Conservation (phyloP, 2,888 invertebrate species). For the Tinea semifulvella region DNA sequence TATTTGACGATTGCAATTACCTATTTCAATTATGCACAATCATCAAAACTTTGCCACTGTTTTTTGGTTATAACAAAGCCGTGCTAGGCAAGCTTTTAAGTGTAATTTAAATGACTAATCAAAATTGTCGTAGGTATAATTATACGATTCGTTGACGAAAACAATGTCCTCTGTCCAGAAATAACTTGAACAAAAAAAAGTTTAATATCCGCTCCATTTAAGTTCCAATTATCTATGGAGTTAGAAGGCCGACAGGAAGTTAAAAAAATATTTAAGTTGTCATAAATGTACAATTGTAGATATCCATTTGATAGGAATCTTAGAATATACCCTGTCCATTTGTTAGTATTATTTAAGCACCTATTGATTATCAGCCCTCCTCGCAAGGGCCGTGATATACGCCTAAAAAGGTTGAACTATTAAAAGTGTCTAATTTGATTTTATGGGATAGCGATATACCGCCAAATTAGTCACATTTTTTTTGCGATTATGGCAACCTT, state of each 20-base stretch:
- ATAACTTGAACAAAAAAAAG: constrained; percentile 10
- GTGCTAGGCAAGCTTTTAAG: constrained; percentile 1
- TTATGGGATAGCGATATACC: no score
- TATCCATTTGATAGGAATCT: constrained; percentile 1
- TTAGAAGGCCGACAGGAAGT: constrained; percentile 11
- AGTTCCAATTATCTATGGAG: constrained; percentile 11
- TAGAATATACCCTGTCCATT: neutral
- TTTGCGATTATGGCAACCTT: no score
- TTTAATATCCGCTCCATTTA: constrained; percentile 8
- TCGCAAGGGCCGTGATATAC: no score
- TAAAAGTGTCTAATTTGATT: no score
- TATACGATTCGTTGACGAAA: constrained; percentile 9
- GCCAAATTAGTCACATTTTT: no score
- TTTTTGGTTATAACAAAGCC: constrained; percentile 1
- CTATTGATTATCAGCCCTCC: no score
- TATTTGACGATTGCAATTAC: no score
- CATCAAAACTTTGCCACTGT: constrained; percentile 1
- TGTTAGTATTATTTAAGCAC: no score
- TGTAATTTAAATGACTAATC: constrained; percentile 9
- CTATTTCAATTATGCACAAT: constrained; percentile 4
- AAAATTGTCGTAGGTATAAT: constrained; percentile 2
- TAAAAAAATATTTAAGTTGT: constrained; percentile 8
- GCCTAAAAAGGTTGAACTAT: no score
- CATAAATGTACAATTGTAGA: neutral
- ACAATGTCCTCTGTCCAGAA: constrained; percentile 9